phyloP scores from a whole-genome alignment of 1,140 invertebrate genomes.

The Ridgeia piscesae region DNA sequence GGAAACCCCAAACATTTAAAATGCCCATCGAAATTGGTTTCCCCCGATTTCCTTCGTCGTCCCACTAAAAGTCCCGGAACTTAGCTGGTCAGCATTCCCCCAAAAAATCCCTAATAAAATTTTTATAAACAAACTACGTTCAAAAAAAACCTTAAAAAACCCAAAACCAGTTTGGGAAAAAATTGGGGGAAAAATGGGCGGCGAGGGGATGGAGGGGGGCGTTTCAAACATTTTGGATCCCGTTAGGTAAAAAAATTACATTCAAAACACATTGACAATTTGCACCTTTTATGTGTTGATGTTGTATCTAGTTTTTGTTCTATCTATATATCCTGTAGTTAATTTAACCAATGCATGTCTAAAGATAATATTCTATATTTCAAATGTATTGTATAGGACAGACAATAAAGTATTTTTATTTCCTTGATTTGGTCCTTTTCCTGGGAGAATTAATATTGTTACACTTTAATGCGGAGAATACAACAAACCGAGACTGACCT shows the following conservation, averaged over 20 bases:
- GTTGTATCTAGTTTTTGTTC: no score
- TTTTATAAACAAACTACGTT: neutral
- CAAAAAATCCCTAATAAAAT: conserved; percentile 69
- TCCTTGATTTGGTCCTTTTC: no score
- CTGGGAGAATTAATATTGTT: neutral
- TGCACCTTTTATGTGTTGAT: no score
- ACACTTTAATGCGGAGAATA: neutral
- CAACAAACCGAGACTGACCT: conserved; percentile 38
- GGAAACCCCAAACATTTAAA: neutral
- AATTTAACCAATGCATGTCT: no score
- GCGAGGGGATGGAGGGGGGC: no score
- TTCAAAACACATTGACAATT: no score
- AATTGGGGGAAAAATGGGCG: no score
- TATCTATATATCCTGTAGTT: no score
- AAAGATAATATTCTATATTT: neutral
- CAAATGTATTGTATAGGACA: no score
- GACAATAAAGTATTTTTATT: no score
- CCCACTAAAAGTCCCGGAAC: conserved; percentile 91
- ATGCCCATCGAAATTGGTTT: neutral
- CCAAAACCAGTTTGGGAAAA: neutral
- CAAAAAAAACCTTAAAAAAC: neutral
- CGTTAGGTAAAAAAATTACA: no score
- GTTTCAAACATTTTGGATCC: no score
- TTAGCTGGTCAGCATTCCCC: conserved; percentile 89
- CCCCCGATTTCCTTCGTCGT: conserved; percentile 46